Base-by-base conservation (phyloP, 1,140 invertebrate species). In the Andricus grossulariae region DNA sequence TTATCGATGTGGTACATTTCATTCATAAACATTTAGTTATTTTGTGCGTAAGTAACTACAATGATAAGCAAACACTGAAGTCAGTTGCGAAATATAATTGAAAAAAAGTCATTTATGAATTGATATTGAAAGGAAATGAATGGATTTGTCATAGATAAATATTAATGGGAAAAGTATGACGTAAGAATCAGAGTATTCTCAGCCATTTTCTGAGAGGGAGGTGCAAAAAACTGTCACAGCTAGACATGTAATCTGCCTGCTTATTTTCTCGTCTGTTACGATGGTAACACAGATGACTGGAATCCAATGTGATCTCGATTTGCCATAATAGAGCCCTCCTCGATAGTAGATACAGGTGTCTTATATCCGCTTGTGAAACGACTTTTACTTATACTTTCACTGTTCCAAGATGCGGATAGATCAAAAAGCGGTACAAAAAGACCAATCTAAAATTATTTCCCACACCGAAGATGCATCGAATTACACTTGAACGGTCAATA, bases 371-470 rank as follows among this genome's bases (percentile, higher is more conserved):
- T 45, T 80, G 80, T 76, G 55, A 85, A 86, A 89, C 86, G 78
- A 90, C 89, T 90, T 90, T 89, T 90, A 90, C 39, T 78, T 76
- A 75, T 72, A 89, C 89, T 90, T 90, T 90, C 89, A 90, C 89
- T 88, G 85, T 84, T 88, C 82, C 85, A 82, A 82, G 84, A 87
- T 86, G 81, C 85, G 75, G 76, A 77, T 75, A 82, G 75, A 81
- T 85, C 80, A 80, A 81, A 76, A 60, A 18, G 72, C 72, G 70
- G 85, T 81, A 81, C 73, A 73, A 21, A 19, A 13, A 21, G 11
- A 57, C 1, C 4, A 13, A 25, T 57, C 7, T 57, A 12, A 57
- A 57, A 57, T 57, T 21, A 21, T 12, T 57, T 57, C 54, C 54
- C 19, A 11, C 12, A 18, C 21, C 21, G 21, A 11, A 12, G 19